A percentile compares a stretch with the other conserved stretches of the same genome.
Conservation (phyloP, 2,113 vertebrate species). For the Gymnocephalus cernua region DNA sequence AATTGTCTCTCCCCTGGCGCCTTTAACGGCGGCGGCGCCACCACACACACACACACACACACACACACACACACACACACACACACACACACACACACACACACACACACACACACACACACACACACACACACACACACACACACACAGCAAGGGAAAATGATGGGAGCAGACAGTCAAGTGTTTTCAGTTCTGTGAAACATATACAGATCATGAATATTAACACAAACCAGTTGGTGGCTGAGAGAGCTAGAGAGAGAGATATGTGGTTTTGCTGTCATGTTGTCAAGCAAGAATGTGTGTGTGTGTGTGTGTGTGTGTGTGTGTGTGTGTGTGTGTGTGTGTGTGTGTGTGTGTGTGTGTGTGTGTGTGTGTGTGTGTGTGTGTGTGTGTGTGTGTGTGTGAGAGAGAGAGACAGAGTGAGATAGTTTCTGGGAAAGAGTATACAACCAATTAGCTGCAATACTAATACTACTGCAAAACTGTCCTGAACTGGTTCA, state of each 20-base stretch:
- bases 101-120: conserved; percentile 22
- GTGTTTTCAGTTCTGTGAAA: conserved; percentile 73
- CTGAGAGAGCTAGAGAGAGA: conserved; percentile 23
- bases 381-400: not conserved
- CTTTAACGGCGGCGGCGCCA: conserved; percentile 26
- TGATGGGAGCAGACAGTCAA: conserved; percentile 74
- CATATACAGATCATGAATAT: conserved; percentile 77
- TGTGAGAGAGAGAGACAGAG: not conserved
- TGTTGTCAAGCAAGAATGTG: conserved; percentile 52
- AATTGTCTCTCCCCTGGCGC: conserved; percentile 39
- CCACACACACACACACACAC: conserved; percentile 5
- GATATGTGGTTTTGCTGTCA: conserved; percentile 59
- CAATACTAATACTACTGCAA: too few relatives aligned
- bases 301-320: not conserved
- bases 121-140: conserved; percentile 21
- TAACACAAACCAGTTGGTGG: conserved; percentile 69
- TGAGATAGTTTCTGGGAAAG: conserved; percentile 28
- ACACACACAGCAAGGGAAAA: conserved; percentile 42
- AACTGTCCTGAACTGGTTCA: conserved; percentile 66
- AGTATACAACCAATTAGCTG: conserved; percentile 68
- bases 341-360: not conserved
- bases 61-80: conserved; percentile 29
- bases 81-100: conserved; percentile 31
- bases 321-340: not conserved
- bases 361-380: not conserved